phyloP scores from a whole-genome alignment of 1,140 invertebrate genomes.

The Caenorhabditis tropicalis region DNA sequence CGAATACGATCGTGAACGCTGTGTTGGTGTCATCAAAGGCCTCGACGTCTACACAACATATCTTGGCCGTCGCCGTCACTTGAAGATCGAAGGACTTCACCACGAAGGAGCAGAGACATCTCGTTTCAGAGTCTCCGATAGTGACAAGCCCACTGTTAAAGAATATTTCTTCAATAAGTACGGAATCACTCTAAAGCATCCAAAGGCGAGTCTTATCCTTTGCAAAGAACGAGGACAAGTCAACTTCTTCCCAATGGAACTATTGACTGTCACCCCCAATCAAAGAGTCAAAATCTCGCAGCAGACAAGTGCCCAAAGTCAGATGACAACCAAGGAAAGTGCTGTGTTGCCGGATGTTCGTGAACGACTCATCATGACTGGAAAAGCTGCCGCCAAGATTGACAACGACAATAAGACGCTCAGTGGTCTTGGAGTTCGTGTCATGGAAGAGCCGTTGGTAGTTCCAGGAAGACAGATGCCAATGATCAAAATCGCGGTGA shows the following conservation, averaged over 20 bases:
- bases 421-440: background rate
- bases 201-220: conserved; percentile 37
- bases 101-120: conserved; percentile 4
- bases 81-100: conserved; percentile 42
- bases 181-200: conserved; percentile 38
- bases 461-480: background rate
- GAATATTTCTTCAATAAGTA: conserved; percentile 44
- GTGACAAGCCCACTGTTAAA: background rate
- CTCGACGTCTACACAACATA: conserved; percentile 43
- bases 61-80: background rate
- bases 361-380: conserved; percentile 24
- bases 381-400: background rate
- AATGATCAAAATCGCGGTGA: background rate
- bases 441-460: background rate
- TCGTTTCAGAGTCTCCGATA: conserved; percentile 34
- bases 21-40: background rate
- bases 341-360: conserved; percentile 39
- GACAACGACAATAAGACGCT: background rate
- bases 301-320: conserved; percentile 52
- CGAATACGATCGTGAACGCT: background rate
- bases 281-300: conserved; percentile 54
- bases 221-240: conserved; percentile 33
- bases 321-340: conserved; percentile 52
- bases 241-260: conserved; percentile 53
- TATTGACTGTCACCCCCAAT: conserved; percentile 8